Conservation (phyloP, 1,140 invertebrate species). For the Brachionus paranguensis region DNA sequence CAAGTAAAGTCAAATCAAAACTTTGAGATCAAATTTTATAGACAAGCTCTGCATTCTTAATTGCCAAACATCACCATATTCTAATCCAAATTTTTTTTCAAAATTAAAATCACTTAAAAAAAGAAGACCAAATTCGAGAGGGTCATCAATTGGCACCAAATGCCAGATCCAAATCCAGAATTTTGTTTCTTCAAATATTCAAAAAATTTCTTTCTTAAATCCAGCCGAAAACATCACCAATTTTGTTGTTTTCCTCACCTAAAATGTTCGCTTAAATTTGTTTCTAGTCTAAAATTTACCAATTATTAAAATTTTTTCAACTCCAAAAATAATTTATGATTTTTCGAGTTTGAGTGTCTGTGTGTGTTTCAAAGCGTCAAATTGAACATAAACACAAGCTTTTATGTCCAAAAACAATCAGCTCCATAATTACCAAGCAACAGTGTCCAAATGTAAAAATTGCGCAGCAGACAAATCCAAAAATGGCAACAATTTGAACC, state of each 20-base stretch:
- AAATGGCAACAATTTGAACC: neutral
- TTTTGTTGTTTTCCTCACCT: neutral
- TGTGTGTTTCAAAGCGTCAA: neutral
- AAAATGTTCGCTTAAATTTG: neutral
- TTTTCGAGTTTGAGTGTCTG: neutral
- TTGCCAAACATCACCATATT: no score
- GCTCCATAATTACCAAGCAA: neutral
- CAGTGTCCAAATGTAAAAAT: conserved; percentile 7
- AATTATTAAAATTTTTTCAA: neutral
- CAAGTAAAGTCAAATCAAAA: no score
- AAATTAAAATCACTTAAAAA: no score
- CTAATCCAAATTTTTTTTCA: no score
- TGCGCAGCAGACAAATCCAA: neutral
- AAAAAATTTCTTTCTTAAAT: no score
- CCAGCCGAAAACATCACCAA: no score
- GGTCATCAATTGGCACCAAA: no score
- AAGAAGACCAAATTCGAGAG: no score
- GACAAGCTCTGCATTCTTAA: no score
- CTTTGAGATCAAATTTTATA: no score
- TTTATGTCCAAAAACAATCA: conserved; percentile 20
- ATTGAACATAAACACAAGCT: neutral
- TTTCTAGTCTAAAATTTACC: neutral
- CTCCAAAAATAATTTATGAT: neutral
- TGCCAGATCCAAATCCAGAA: no score
- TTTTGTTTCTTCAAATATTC: no score